Conservation (phyloP, 2,888 invertebrate genomes). For the Ochropacha duplaris region DNA sequence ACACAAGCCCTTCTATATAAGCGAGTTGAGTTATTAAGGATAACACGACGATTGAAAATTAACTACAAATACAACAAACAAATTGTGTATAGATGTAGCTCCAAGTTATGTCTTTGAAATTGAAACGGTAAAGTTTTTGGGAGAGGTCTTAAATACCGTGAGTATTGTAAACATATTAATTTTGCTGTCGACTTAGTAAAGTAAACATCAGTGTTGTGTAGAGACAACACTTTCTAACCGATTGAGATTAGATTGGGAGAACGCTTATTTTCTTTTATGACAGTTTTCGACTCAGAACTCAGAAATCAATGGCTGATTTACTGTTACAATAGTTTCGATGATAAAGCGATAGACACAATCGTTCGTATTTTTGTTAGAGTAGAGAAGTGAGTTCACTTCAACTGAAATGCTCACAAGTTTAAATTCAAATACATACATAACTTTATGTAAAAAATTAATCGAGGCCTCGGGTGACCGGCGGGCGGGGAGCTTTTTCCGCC, state of each 20-base stretch:
- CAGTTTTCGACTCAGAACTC: neutral
- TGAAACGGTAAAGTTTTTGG: slow-evolving; percentile 3
- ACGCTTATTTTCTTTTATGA: neutral
- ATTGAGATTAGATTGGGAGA: neutral
- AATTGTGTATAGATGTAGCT: neutral
- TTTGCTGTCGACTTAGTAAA: slow-evolving; percentile 19
- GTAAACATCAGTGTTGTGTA: slow-evolving; percentile 12
- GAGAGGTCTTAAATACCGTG: neutral
- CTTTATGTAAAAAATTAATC: too few species aligned
- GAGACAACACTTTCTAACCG: neutral
- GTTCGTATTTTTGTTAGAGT: too few species aligned
- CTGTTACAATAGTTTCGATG: too few species aligned
- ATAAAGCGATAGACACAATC: too few species aligned
- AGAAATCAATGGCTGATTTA: neutral
- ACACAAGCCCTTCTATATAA: too few species aligned
- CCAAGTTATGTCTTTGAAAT: neutral
- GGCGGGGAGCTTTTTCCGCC: too few species aligned
- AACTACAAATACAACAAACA: neutral
- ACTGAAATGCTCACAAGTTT: too few species aligned
- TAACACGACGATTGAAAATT: neutral
- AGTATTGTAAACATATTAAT: slow-evolving; percentile 20
- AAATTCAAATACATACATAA: too few species aligned
- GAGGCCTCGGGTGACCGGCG: too few species aligned
- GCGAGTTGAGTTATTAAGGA: neutral
- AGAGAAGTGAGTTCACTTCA: too few species aligned